Evolutionary conservation across 2,797 vertebrate genomes (phyloP).

Genomic region (Pelodytes ibericus): DNA sequence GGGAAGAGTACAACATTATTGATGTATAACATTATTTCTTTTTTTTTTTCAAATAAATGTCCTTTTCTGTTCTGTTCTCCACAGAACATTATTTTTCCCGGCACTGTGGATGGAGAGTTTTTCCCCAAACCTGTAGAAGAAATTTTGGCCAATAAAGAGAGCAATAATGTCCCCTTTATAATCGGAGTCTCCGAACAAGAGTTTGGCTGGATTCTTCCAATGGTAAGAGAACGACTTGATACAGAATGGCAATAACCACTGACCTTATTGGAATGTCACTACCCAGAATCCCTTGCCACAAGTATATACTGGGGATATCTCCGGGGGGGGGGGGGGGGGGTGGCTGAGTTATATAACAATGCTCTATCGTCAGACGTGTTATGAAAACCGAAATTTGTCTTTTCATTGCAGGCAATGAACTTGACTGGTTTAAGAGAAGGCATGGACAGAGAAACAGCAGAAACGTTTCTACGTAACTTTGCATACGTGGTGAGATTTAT

Average conservation of each 20-base stretch:
- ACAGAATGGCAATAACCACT: too few species aligned
- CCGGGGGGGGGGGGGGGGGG: too few species aligned
- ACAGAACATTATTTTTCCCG: slow-evolving; percentile 55
- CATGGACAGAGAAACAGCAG: background rate
- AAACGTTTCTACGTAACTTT: background rate
- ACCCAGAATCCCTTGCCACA: too few species aligned
- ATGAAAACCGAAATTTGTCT: too few species aligned
- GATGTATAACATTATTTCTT: too few species aligned
- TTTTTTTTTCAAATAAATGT: background rate
- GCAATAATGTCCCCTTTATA: slow-evolving; percentile 62
- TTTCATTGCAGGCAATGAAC: background rate
- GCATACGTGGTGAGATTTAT: slow-evolving; percentile 1
- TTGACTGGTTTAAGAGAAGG: background rate
- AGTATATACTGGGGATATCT: too few species aligned
- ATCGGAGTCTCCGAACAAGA: slow-evolving; percentile 68
- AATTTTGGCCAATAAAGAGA: slow-evolving; percentile 59
- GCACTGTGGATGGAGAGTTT: slow-evolving; percentile 65
- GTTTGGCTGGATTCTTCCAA: slow-evolving; percentile 64
- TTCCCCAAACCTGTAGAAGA: slow-evolving; percentile 62
- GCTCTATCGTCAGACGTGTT: too few species aligned
- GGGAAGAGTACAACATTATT: too few species aligned
- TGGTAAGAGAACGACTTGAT: slow-evolving; percentile 56
- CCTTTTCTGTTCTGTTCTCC: background rate
- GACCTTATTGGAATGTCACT: too few species aligned
- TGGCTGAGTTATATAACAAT: too few species aligned